Percentiles rank a stretch among this genome's conserved stretches.
phyloP scores from a whole-genome alignment of 1,140 invertebrate species.

The Stegodyphus mimosarum region DNA sequence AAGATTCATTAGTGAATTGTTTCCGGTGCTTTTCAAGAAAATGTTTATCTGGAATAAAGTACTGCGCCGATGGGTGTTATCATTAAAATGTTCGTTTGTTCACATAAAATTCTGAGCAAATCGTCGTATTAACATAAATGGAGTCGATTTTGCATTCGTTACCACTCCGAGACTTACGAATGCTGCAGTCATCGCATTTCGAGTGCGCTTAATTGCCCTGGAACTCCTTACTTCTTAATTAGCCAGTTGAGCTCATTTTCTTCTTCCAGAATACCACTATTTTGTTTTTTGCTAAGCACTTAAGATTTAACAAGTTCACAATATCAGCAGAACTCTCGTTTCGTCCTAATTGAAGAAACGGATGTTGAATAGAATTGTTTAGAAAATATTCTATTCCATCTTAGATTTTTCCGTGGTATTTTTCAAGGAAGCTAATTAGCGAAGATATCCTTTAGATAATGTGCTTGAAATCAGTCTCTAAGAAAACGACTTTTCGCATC shows the following conservation, averaged over 20 bases:
- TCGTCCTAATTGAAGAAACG: too few relatives aligned
- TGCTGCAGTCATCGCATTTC: not conserved
- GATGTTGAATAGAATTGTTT: too few relatives aligned
- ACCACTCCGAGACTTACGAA: not conserved
- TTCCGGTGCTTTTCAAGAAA: slow-evolving; percentile 37
- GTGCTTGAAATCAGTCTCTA: too few relatives aligned
- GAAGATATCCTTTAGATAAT: too few relatives aligned
- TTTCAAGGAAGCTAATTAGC: too few relatives aligned
- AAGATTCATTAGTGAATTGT: slow-evolving; percentile 45
- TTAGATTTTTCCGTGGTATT: too few relatives aligned
- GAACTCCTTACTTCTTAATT: slow-evolving; percentile 44
- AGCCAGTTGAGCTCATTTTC: slow-evolving; percentile 18
- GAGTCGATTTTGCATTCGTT: slow-evolving; percentile 40
- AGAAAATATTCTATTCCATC: too few relatives aligned
- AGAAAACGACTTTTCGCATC: too few relatives aligned
- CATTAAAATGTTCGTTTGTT: slow-evolving; percentile 32
- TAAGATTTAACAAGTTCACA: too few relatives aligned
- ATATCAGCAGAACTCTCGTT: too few relatives aligned
- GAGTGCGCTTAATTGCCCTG: not conserved
- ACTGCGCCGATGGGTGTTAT: slow-evolving; percentile 28
- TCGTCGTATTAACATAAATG: slow-evolving; percentile 46
- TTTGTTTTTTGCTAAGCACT: too few relatives aligned
- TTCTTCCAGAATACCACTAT: not conserved
- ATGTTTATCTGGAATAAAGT: not conserved
- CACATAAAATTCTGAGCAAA: slow-evolving; percentile 49